These are phyloP conservation scores for Ceratothoa steindachneri DNA, from an alignment of 2,888 invertebrate genomes.

Conservation along the genomic window DNA sequence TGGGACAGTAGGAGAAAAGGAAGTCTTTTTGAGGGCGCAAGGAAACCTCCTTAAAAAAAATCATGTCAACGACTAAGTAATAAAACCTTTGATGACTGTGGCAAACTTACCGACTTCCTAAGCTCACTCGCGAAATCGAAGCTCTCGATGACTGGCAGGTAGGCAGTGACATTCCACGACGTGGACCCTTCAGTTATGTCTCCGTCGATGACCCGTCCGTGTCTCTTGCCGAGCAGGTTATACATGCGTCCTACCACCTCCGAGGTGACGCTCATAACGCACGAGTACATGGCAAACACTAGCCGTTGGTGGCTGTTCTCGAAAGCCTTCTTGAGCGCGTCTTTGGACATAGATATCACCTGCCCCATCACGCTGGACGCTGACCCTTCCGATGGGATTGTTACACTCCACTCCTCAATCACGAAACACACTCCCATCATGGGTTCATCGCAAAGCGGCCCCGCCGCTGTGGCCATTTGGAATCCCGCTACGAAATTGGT, in stretches of 20 bases:
- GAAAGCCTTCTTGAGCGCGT: constrained; percentile 40
- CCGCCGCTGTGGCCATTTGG: constrained; percentile 77
- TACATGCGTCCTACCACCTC: constrained; percentile 69
- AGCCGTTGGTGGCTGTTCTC: constrained; percentile 82
- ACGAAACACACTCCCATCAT: constrained; percentile 91
- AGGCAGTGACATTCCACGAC: constrained; percentile 80
- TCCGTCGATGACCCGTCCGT: constrained; percentile 81
- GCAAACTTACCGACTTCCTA: constrained; percentile 56
- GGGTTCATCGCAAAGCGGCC: constrained; percentile 94
- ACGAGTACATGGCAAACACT: constrained; percentile 90
- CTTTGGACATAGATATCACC: constrained; percentile 80
- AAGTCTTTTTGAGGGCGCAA: too few relatives aligned
- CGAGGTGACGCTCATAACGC: constrained; percentile 69
- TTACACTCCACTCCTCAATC: constrained; percentile 74
- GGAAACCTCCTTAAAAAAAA: too few relatives aligned
- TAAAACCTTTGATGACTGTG: too few relatives aligned
- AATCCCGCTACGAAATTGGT: constrained; percentile 73
- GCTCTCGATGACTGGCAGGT: constrained; percentile 93
- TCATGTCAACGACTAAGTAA: too few relatives aligned
- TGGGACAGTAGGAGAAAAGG: too few relatives aligned
- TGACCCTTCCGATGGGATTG: constrained; percentile 18
- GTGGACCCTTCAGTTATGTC: constrained; percentile 85
- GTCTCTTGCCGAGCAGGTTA: constrained; percentile 78
- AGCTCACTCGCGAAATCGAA: constrained; percentile 92
- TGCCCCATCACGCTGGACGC: constrained; percentile 55